Conservation (phyloP, 2,888 invertebrate species). For the Leucoptera coffeella region DNA sequence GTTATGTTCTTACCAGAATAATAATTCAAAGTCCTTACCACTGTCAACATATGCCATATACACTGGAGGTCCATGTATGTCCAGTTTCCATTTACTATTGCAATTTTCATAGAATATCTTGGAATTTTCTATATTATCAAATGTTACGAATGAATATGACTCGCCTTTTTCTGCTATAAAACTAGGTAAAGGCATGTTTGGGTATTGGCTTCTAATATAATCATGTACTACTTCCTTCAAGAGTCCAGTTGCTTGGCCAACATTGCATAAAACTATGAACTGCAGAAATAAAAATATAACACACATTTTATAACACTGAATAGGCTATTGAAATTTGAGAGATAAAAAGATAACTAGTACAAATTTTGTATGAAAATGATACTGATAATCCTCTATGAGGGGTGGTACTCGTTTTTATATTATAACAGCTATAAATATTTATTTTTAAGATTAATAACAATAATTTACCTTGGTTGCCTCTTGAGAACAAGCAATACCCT, state of each 20-base stretch:
- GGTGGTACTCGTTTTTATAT: neutral
- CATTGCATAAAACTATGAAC: constrained; percentile 77
- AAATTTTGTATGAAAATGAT: neutral
- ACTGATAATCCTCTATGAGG: neutral
- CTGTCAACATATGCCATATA: constrained; percentile 60
- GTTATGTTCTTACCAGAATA: too few relatives aligned
- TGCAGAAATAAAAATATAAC: too few relatives aligned
- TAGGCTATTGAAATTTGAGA: constrained; percentile 2
- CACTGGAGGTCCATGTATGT: constrained; percentile 53
- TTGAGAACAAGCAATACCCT: constrained; percentile 20
- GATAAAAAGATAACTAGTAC: neutral
- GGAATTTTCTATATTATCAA: constrained; percentile 43
- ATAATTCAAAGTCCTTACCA: constrained; percentile 36
- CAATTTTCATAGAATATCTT: constrained; percentile 45
- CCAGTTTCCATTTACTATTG: constrained; percentile 55
- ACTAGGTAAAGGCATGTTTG: constrained; percentile 49
- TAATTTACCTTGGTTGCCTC: constrained; percentile 18
- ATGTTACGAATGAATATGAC: constrained; percentile 74
- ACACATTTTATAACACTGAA: neutral
- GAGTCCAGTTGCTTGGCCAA: constrained; percentile 77
- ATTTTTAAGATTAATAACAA: too few relatives aligned
- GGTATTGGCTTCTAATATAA: constrained; percentile 47
- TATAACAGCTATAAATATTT: too few relatives aligned
- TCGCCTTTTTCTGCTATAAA: constrained; percentile 71
- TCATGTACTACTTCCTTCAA: constrained; percentile 57